Evolutionary conservation across 1,140 invertebrate genomes (phyloP).

Genomic region (Triops longicaudatus): DNA sequence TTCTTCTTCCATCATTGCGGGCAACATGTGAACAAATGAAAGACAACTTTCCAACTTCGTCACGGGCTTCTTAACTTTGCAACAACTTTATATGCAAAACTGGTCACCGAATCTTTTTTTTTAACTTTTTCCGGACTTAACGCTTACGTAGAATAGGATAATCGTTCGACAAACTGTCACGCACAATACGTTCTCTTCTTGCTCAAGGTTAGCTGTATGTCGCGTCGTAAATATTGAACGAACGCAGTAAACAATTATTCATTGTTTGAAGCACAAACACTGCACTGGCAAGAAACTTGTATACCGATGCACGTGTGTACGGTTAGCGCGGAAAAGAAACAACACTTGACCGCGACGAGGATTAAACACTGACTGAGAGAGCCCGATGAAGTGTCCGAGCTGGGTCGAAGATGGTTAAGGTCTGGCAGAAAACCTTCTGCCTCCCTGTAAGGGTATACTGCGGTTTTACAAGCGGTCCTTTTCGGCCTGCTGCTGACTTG

Average conservation of each 20-base stretch:
- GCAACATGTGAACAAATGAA: conserved; percentile 33
- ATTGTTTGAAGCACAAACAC: background rate
- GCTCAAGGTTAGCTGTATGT: no score
- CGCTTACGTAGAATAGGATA: no score
- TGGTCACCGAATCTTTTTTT: no score
- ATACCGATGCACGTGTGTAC: background rate
- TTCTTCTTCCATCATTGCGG: conserved; percentile 36
- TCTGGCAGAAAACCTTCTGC: background rate
- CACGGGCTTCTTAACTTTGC: background rate
- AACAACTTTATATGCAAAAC: background rate
- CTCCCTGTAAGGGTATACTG: background rate
- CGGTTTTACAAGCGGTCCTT: background rate
- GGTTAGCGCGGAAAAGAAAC: background rate
- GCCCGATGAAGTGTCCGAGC: background rate
- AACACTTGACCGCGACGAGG: background rate
- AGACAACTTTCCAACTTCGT: background rate
- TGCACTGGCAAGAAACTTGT: background rate
- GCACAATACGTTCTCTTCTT: no score
- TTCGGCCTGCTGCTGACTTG: background rate
- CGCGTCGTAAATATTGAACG: no score
- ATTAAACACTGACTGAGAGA: background rate
- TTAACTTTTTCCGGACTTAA: no score
- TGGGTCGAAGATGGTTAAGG: conserved; percentile 5
- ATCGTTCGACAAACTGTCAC: no score
- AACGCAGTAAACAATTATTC: background rate